Evolutionary conservation across 2,888 invertebrate genomes (phyloP).

Genomic region (Rhamnusium bicolor): DNA sequence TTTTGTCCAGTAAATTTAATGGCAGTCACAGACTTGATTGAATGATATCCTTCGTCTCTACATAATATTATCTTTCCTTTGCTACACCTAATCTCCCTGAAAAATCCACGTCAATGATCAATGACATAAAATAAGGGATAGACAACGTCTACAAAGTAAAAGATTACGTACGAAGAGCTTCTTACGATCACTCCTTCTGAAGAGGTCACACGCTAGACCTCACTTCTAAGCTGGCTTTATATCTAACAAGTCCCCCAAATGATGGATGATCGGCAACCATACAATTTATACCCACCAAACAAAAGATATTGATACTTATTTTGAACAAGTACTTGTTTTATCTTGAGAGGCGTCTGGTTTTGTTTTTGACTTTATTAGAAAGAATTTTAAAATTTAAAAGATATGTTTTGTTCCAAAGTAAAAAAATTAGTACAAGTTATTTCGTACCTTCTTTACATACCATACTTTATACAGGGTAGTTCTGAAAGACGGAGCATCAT

Average conservation of each 20-base stretch:
- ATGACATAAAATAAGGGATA: conserved; percentile 40
- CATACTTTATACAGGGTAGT: too few relatives aligned
- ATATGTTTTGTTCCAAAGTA: too few relatives aligned
- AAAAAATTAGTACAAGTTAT: too few relatives aligned
- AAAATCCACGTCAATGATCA: conserved; percentile 28
- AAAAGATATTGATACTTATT: conserved; percentile 25
- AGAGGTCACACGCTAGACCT: conserved; percentile 36
- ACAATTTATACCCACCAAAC: conserved; percentile 45
- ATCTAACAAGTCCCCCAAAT: conserved; percentile 36
- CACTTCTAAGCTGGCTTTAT: conserved; percentile 42
- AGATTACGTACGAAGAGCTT: conserved; percentile 40
- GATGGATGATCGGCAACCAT: conserved; percentile 49
- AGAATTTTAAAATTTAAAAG: too few relatives aligned
- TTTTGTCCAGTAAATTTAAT: background rate
- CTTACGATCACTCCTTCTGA: conserved; percentile 34
- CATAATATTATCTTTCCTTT: conserved; percentile 6
- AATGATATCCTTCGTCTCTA: background rate
- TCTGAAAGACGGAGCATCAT: too few relatives aligned
- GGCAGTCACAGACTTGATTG: background rate
- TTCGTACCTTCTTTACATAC: too few relatives aligned
- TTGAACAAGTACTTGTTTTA: conserved; percentile 17
- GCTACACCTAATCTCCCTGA: conserved; percentile 5
- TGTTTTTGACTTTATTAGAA: background rate
- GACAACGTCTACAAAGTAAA: conserved; percentile 41
- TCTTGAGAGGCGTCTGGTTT: background rate